Conservation (phyloP, 2,888 invertebrate genomes). For the Drosophila greeni region DNA sequence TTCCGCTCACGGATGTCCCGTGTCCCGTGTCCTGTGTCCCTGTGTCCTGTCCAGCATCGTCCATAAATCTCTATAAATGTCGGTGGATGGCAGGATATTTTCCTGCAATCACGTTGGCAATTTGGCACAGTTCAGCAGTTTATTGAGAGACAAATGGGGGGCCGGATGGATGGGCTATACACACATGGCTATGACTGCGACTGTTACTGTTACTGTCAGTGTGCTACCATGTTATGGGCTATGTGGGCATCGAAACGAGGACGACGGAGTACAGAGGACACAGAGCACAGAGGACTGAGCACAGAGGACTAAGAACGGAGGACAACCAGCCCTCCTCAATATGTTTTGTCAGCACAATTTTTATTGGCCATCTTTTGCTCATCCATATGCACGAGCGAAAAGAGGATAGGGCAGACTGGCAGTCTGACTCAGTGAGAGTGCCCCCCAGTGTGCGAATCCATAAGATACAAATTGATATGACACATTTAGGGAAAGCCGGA, state of each 20-base stretch:
- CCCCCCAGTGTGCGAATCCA: slow-evolving; percentile 22
- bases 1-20: slow-evolving; percentile 18
- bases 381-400: slow-evolving; percentile 28
- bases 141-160: slow-evolving; percentile 22
- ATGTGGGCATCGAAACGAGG: slow-evolving; percentile 31
- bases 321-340: slow-evolving; percentile 7
- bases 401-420: neutral
- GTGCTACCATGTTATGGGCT: slow-evolving; percentile 7
- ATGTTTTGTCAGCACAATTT: slow-evolving; percentile 54
- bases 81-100: slow-evolving; percentile 46
- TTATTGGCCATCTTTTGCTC: slow-evolving; percentile 47
- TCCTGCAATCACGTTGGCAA: slow-evolving; percentile 62
- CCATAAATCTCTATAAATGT: slow-evolving; percentile 63
- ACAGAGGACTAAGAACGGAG: slow-evolving; percentile 1
- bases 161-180: slow-evolving; percentile 2
- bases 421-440: neutral
- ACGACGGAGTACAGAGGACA: slow-evolving; percentile 9
- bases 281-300: slow-evolving; percentile 9
- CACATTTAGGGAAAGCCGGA: slow-evolving; percentile 36
- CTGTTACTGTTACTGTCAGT: slow-evolving; percentile 10
- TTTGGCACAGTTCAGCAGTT: slow-evolving; percentile 66
- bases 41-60: slow-evolving; percentile 8
- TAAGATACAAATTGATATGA: slow-evolving; percentile 48
- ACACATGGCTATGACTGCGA: slow-evolving; percentile 3
- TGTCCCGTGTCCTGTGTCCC: neutral